Evolutionary conservation across 2,888 invertebrate species (phyloP).

Genomic region (Himalopsyche tibetana): DNA sequence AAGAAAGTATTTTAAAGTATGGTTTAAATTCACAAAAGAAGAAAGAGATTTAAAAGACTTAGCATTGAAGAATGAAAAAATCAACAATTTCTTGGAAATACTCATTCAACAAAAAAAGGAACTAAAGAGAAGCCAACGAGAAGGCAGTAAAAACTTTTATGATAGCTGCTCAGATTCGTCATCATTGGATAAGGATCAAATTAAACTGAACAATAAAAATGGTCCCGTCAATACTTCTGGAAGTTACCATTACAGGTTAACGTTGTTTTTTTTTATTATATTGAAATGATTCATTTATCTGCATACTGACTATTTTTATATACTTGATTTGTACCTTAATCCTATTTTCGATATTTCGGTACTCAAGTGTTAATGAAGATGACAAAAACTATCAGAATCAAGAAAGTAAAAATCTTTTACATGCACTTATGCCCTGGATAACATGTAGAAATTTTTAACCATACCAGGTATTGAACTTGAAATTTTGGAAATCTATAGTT

Average conservation of each 20-base stretch:
- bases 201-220: slow-evolving; percentile 31
- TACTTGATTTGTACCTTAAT: too few relatives aligned
- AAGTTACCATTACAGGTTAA: slow-evolving; percentile 59
- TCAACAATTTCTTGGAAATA: slow-evolving; percentile 60
- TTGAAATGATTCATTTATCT: neutral
- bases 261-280: neutral
- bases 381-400: too few relatives aligned
- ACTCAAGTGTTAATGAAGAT: too few relatives aligned
- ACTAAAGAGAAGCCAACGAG: slow-evolving; percentile 44
- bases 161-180: slow-evolving; percentile 41
- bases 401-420: too few relatives aligned
- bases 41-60: slow-evolving; percentile 36
- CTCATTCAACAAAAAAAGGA: slow-evolving; percentile 60
- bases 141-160: slow-evolving; percentile 9
- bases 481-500: neutral
- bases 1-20: slow-evolving; percentile 58
- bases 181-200: slow-evolving; percentile 32
- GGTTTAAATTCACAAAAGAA: slow-evolving; percentile 52
- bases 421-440: too few relatives aligned
- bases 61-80: slow-evolving; percentile 53
- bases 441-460: too few relatives aligned
- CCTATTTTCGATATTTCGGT: too few relatives aligned
- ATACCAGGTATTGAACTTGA: too few relatives aligned
- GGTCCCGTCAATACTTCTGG: slow-evolving; percentile 2
- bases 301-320: neutral